Evolutionary conservation across 2,113 vertebrate species (phyloP).

Genomic region (Malurus elegans): DNA sequence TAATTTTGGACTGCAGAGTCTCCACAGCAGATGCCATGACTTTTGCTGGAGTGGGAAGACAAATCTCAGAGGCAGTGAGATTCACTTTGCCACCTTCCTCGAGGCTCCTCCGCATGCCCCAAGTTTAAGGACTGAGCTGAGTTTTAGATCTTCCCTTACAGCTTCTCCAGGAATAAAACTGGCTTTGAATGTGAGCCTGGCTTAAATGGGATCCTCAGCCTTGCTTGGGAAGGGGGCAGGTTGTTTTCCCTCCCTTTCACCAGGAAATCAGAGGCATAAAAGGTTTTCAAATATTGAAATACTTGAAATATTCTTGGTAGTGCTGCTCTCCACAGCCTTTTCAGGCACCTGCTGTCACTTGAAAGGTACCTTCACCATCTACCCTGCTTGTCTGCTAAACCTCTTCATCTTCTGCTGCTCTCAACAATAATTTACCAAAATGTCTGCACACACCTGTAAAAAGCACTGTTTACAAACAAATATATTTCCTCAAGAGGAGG

Average conservation of each 20-base stretch:
- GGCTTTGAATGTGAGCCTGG: background rate
- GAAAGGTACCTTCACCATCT: background rate
- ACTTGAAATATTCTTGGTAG: background rate
- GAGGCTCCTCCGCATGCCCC: background rate
- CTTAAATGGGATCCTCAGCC: background rate
- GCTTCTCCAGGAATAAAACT: background rate
- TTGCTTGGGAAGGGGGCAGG: background rate
- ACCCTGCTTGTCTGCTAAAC: background rate
- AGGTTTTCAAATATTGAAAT: background rate
- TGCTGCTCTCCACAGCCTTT: background rate
- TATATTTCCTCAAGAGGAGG: background rate
- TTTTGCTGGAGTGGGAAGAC: background rate
- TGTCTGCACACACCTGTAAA: background rate
- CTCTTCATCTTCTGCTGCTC: background rate
- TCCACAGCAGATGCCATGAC: background rate
- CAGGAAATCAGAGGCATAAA: background rate
- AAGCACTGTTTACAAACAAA: rapidly evolving
- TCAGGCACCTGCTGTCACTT: background rate
- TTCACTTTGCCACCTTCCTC: background rate
- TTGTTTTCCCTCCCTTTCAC: background rate
- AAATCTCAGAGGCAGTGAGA: background rate
- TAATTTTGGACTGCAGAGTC: background rate
- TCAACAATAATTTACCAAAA: background rate
- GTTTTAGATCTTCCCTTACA: background rate
- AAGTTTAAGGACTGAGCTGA: background rate